Evolutionary conservation across 2,888 invertebrate species (phyloP).

Genomic region (Chrysotoxum bicinctum): DNA sequence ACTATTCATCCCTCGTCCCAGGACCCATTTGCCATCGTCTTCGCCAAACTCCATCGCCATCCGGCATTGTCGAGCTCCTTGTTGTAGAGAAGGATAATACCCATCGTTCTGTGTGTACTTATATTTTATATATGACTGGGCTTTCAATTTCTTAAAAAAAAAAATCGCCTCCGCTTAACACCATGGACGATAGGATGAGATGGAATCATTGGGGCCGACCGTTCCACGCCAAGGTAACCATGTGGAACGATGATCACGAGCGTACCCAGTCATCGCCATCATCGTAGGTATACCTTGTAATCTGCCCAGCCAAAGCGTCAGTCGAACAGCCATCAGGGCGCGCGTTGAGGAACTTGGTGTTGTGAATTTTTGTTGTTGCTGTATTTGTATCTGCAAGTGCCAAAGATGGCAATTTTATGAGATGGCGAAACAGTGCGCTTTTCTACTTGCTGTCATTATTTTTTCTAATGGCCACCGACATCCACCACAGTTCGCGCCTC

Average conservation of each 20-base stretch:
- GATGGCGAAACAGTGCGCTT: slow-evolving; percentile 60
- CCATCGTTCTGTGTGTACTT: slow-evolving; percentile 18
- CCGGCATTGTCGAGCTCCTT: background rate
- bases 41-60: background rate
- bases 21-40: slow-evolving; percentile 12
- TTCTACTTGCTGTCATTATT: slow-evolving; percentile 68
- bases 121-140: slow-evolving; percentile 27
- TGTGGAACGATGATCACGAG: slow-evolving; percentile 55
- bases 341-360: slow-evolving; percentile 9
- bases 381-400: slow-evolving; percentile 60
- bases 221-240: slow-evolving; percentile 67
- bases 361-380: slow-evolving; percentile 26
- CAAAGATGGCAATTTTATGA: slow-evolving; percentile 68
- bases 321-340: background rate
- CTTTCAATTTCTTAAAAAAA: slow-evolving; percentile 58
- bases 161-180: slow-evolving; percentile 59
- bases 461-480: slow-evolving; percentile 60
- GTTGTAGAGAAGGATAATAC: slow-evolving; percentile 29
- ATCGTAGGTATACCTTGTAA: slow-evolving; percentile 33
- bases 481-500: slow-evolving; percentile 31
- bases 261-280: slow-evolving; percentile 39
- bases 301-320: slow-evolving; percentile 12
- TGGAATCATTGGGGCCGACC: slow-evolving; percentile 48
- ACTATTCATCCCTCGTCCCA: slow-evolving; percentile 52
- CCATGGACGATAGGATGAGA: slow-evolving; percentile 12